Conservation (phyloP, 1,140 invertebrate species). For the Aphaenogaster floridana region DNA sequence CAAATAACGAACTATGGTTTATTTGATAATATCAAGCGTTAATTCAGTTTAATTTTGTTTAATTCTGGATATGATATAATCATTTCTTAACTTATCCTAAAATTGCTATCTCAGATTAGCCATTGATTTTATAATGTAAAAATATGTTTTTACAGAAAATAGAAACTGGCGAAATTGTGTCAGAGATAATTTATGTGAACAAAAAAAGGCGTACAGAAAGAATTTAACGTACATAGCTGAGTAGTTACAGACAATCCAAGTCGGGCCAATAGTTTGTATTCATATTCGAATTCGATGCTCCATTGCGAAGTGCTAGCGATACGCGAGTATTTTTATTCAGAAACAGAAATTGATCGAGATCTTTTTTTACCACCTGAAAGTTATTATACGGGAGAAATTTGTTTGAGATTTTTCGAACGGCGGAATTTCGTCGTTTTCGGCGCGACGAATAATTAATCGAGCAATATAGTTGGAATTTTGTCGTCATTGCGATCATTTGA, state of each 20-base stretch:
- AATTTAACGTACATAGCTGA: not conserved
- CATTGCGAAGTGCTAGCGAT: not conserved
- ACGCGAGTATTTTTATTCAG: not conserved
- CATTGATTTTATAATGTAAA: not conserved
- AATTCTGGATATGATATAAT: not conserved
- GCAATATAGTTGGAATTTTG: slow-evolving; percentile 21
- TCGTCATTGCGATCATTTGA: slow-evolving; percentile 54
- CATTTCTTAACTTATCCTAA: not conserved
- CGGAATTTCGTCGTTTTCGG: slow-evolving; percentile 30
- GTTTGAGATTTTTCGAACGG: not conserved
- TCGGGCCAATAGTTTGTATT: not conserved
- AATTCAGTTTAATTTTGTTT: not conserved
- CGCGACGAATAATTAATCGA: slow-evolving; percentile 70
- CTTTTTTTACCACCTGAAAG: not conserved
- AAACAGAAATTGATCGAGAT: not conserved
- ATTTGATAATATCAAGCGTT: not conserved
- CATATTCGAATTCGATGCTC: not conserved
- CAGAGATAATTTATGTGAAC: not conserved
- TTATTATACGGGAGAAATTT: slow-evolving; percentile 16
- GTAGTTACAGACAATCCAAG: not conserved
- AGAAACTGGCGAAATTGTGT: not conserved
- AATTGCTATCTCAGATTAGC: not conserved
- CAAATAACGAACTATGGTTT: not conserved
- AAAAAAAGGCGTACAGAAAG: not conserved
- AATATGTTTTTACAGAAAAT: not conserved